phyloP scores from a whole-genome alignment of 1,140 invertebrate species.

The Hyposmocoma kahamanoa region DNA sequence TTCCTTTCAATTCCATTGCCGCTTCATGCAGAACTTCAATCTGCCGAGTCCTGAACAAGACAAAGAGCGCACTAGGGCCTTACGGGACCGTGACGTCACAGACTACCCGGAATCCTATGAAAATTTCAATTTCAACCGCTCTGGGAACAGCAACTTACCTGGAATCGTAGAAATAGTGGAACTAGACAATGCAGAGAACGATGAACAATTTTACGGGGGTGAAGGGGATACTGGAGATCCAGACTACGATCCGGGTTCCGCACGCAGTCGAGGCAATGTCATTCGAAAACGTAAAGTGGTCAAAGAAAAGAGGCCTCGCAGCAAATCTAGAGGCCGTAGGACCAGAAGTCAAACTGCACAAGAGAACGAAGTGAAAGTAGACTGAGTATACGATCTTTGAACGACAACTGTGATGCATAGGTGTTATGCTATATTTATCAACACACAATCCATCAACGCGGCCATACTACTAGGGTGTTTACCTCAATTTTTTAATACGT shows the following conservation, averaged over 20 bases:
- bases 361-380: slow-evolving; percentile 37
- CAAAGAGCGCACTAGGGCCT: slow-evolving; percentile 24
- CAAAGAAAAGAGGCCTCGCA: slow-evolving; percentile 51
- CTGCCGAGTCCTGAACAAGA: slow-evolving; percentile 50
- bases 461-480: too few relatives aligned
- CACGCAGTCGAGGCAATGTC: slow-evolving; percentile 52
- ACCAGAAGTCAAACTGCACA: slow-evolving; percentile 57
- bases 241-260: slow-evolving; percentile 47
- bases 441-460: too few relatives aligned
- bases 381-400: slow-evolving; percentile 31
- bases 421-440: too few relatives aligned
- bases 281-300: slow-evolving; percentile 46
- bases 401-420: slow-evolving; percentile 58
- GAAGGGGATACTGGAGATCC: slow-evolving; percentile 45
- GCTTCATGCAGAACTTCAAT: slow-evolving; percentile 65
- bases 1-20: slow-evolving; percentile 42
- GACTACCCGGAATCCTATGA: slow-evolving; percentile 45
- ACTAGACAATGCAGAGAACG: slow-evolving; percentile 27
- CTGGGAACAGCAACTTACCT: slow-evolving; percentile 24
- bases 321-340: slow-evolving; percentile 47
- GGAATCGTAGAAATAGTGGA: slow-evolving; percentile 55
- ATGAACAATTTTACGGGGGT: slow-evolving; percentile 13
- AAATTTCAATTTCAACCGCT: slow-evolving; percentile 44
- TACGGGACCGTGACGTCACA: slow-evolving; percentile 36
- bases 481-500: too few relatives aligned